Evolutionary conservation across 2,888 invertebrate genomes (phyloP).

Genomic region (Eumerus sabulonum): DNA sequence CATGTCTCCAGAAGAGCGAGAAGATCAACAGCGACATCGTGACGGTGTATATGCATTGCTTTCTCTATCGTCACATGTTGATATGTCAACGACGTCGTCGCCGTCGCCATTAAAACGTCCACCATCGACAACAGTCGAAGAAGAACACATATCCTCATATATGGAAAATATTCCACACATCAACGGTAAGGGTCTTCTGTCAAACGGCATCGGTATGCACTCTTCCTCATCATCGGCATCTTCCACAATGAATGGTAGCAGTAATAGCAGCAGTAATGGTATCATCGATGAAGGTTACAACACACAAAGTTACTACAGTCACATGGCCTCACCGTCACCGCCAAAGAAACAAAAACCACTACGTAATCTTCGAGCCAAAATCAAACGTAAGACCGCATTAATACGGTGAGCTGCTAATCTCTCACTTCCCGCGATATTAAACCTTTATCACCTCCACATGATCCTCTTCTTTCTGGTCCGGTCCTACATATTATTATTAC

Average conservation of each 20-base stretch:
- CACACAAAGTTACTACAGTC: constrained; percentile 71
- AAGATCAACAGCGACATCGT: constrained; percentile 85
- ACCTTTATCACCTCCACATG: no score
- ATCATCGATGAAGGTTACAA: constrained; percentile 74
- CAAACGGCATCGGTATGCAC: constrained; percentile 43
- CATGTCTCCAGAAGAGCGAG: constrained; percentile 80
- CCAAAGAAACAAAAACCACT: constrained; percentile 75
- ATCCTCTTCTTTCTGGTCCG: background rate
- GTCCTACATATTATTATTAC: constrained; percentile 9
- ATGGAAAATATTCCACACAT: constrained; percentile 72
- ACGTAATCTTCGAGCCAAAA: constrained; percentile 77
- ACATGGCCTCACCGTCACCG: constrained; percentile 69
- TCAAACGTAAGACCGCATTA: constrained; percentile 78
- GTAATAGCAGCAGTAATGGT: constrained; percentile 66
- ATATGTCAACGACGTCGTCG: constrained; percentile 73
- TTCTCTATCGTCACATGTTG: constrained; percentile 84
- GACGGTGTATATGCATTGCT: constrained; percentile 89
- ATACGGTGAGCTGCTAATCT: constrained; percentile 74
- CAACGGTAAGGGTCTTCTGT: constrained; percentile 62
- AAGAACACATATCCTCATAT: constrained; percentile 74
- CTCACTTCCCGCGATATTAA: no score
- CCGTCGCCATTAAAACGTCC: constrained; percentile 74
- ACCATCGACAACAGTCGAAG: constrained; percentile 74
- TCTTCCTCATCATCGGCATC: constrained; percentile 44
- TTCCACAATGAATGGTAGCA: constrained; percentile 65